Percentiles rank a stretch among this genome's conserved stretches.
These are phyloP conservation scores for Gonioctena quinquepunctata DNA, from an alignment of 1,140 invertebrate genomes.

Conservation along the genomic window DNA sequence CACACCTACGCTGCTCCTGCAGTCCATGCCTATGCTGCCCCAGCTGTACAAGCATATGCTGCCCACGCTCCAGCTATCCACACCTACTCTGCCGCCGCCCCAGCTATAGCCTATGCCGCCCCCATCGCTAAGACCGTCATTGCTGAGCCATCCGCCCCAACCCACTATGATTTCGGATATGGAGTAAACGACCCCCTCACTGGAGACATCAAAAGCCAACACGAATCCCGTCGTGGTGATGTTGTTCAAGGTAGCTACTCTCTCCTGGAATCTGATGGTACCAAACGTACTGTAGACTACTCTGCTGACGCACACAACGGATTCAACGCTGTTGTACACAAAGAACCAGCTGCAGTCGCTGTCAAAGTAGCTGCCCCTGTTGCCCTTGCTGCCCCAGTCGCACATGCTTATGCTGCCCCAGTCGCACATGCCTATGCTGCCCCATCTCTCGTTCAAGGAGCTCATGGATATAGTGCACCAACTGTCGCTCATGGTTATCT, in stretches of 20 bases:
- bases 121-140: not conserved
- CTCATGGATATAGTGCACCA: too few relatives aligned
- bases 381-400: not conserved
- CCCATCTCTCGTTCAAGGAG: conserved; percentile 22
- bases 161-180: conserved; percentile 40
- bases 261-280: conserved; percentile 65
- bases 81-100: conserved; percentile 5
- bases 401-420: not conserved
- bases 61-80: conserved; percentile 9
- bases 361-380: not conserved
- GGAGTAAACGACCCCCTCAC: conserved; percentile 57
- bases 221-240: conserved; percentile 41
- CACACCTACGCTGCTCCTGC: conserved; percentile 28
- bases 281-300: conserved; percentile 65
- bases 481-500: conserved; percentile 20
- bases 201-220: conserved; percentile 45
- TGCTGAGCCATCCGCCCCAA: conserved; percentile 29
- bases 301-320: not conserved
- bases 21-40: not conserved
- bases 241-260: conserved; percentile 61
- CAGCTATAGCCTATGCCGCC: conserved; percentile 16
- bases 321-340: conserved; percentile 6
- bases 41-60: not conserved
- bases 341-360: conserved; percentile 47
- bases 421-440: conserved; percentile 18